phyloP scores from a whole-genome alignment of 1,140 invertebrate genomes.

The Cotesia vestalis region DNA sequence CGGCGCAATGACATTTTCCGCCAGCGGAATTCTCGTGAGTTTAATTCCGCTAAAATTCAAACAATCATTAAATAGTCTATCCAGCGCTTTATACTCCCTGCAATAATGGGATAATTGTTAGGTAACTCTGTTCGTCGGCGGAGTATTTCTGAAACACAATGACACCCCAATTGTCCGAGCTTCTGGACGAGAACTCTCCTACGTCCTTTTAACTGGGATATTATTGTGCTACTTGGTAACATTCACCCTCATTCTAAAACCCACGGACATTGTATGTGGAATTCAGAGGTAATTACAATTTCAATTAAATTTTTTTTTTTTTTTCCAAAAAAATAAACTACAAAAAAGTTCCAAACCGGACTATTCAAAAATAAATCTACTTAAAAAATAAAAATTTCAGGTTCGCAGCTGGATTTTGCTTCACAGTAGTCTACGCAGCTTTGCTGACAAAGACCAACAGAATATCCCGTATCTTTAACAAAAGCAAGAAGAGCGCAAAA shows the following conservation, averaged over 20 bases:
- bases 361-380: too few species aligned
- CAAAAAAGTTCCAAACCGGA: too few species aligned
- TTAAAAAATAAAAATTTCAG: slow-evolving; percentile 58
- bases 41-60: not conserved
- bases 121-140: slow-evolving; percentile 69
- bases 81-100: not conserved
- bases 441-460: slow-evolving; percentile 92
- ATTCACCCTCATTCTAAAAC: slow-evolving; percentile 81
- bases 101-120: slow-evolving; percentile 41
- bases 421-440: slow-evolving; percentile 91
- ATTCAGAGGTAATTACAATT: slow-evolving; percentile 72
- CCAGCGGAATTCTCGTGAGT: slow-evolving; percentile 81
- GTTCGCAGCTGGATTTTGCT: slow-evolving; percentile 87
- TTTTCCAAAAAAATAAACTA: not conserved
- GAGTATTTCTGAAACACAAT: slow-evolving; percentile 79
- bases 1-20: slow-evolving; percentile 84
- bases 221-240: slow-evolving; percentile 90
- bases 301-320: not conserved
- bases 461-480: slow-evolving; percentile 90
- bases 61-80: not conserved
- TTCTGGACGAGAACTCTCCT: slow-evolving; percentile 88
- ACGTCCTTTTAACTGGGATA: slow-evolving; percentile 87
- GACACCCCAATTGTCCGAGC: slow-evolving; percentile 90
- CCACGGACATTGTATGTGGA: slow-evolving; percentile 78
- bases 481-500: slow-evolving; percentile 86